Evolutionary conservation across 2,888 invertebrate species (phyloP), one percentile per base, ranked within the genome.

Genomic region (Epirrhoe tristata): DNA sequence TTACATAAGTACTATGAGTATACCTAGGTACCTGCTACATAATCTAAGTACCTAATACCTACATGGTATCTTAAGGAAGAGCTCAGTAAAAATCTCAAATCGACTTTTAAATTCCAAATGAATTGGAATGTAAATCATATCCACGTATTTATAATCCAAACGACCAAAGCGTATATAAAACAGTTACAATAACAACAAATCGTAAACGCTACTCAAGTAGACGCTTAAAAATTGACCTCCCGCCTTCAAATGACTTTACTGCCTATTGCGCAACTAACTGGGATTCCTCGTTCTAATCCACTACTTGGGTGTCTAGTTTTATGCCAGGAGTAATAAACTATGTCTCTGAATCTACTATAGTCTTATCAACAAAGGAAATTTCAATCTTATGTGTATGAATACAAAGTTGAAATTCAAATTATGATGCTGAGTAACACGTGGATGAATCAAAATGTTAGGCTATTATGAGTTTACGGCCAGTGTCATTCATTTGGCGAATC

Each of bases 301-400:
- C 90, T 87, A 87, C 91, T 91, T 92, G 92, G 92, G 92, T 91
- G 92, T 92, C 91, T 91, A 83, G 82, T 90, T 91, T 90, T 89
- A 90, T 91, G 85, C 86, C 79, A 87, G 86, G 79, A 81, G 85
- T 82, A 85, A 90, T 90, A 91, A 90, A 91, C 84, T 82, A 79
- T 74, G 73, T 80, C 82, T 81, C 79, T 82, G 16, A 79, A 73
- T 79, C 74, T 74, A 75, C 77, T 71, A 69, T 73, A 68, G 67
- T 67, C 73, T 54, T 63, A 66, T 68, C 58, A 61, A 66, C n/a
- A 50, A n/a, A 50, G 54, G 60, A 69, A 81, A 74, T 76, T 67
- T 81, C 69, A 76, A 76, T 81, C 79, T 79, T 89, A 83, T 67
- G 0, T 1, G 10, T 8, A 56, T 17, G 17, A 48, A 0, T 0